Conservation (phyloP, 2,888 invertebrate species). For the Phragmatobia fuliginosa region DNA sequence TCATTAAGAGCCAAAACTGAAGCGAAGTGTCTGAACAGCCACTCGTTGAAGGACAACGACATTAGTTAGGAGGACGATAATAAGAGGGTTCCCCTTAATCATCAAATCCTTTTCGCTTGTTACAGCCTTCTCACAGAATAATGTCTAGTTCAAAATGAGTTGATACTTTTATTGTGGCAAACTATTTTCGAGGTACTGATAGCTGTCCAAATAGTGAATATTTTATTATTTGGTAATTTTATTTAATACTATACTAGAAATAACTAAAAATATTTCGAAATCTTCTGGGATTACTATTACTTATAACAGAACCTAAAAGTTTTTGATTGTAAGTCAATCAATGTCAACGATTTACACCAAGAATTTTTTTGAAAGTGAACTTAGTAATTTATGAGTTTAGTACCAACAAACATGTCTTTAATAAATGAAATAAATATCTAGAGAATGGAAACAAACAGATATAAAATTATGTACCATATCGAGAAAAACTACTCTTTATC, state of each 20-base stretch:
- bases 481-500: background rate
- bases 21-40: constrained; percentile 22
- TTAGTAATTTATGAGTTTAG: background rate
- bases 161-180: background rate
- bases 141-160: background rate
- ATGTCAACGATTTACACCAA: background rate
- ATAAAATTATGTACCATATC: background rate
- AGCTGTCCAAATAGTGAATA: background rate
- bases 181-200: background rate
- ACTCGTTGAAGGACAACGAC: constrained; percentile 41
- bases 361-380: background rate
- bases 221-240: background rate
- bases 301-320: background rate
- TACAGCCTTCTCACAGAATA: constrained; percentile 31
- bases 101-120: constrained; percentile 51
- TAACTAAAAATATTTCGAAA: too few species aligned
- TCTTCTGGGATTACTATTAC: background rate
- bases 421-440: background rate
- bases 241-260: background rate
- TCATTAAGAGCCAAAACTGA: constrained; percentile 25
- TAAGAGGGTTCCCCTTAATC: constrained; percentile 50
- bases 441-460: too few species aligned
- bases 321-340: too few species aligned
- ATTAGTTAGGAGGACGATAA: constrained; percentile 50
- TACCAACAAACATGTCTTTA: background rate